Evolutionary conservation across 2,888 invertebrate genomes (phyloP), one percentile per base, ranked within the genome.

Genomic region (Teleiodes luculella): DNA sequence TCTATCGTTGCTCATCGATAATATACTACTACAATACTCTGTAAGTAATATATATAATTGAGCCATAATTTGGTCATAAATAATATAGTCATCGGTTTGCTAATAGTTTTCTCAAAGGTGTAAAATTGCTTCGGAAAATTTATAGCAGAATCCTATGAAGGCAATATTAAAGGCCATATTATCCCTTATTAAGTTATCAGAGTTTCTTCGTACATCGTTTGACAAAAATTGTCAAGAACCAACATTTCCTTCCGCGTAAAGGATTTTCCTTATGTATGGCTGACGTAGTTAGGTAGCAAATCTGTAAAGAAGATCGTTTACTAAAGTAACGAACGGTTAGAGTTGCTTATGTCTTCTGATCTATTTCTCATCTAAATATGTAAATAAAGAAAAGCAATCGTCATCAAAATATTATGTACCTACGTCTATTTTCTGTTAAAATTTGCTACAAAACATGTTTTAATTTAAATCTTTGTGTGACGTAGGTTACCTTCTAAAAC

Each of bases 71-170:
- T 43, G 43, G 28, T 50, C 53, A 57, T 54, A 60, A 53, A 53
- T 58, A 49, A 56, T 36, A 43, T 28, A 24, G 11, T 54, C 13
- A 28, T 52, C 48, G 49, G 31, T 36, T 48, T 46, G 51, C 43
- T 61, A 57, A 62, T 56, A 50, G 52, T 43, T 49, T 57, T 55
- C 60, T 57, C 52, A 55, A 56, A 60, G 54, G 50, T 62, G 55
- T 8, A 36, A 55, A 49, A 55, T 47, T 52, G 30, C 47, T 46
- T 46, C 37, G 57, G 59, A 60, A 54, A 39, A 54, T 57, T 57
- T 52, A 16, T 36, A 13, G 37, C 18, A 48, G 8, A 13, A 35
- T 11, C 10, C 2, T 35, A 13, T 11, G 33, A 20, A 36, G 16
- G 36, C 36, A 13, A 31, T 51, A 41, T 51, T 28, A 31, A 39